Evolutionary conservation across 1,140 invertebrate species (phyloP).

Genomic region (Helicoverpa armigera): DNA sequence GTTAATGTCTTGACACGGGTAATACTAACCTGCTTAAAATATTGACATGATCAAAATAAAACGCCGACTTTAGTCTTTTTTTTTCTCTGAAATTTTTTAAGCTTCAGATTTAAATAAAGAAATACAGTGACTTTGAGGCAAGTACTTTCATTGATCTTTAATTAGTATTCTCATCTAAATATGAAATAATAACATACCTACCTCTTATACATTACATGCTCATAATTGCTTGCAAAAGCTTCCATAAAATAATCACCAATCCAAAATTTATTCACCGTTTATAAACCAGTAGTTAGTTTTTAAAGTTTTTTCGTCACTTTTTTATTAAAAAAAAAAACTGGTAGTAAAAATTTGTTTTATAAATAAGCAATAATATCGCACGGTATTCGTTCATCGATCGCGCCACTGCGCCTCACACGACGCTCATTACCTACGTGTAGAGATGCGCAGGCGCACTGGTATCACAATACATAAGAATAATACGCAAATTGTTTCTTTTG

Average conservation of each 20-base stretch:
- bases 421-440: conserved; percentile 34
- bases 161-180: no score
- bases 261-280: no score
- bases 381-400: conserved; percentile 15
- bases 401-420: conserved; percentile 41
- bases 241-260: no score
- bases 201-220: no score
- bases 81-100: no score
- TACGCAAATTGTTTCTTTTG: not conserved
- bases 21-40: no score
- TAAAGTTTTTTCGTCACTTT: conserved; percentile 7
- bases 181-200: no score
- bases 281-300: no score
- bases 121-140: not conserved
- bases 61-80: no score
- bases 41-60: no score
- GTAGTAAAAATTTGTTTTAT: conserved; percentile 3
- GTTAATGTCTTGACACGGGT: not conserved
- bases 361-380: conserved; percentile 40
- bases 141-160: no score
- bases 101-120: not conserved
- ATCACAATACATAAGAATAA: not conserved
- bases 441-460: conserved; percentile 6
- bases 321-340: not conserved
- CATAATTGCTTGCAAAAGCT: no score